Percentiles rank a stretch among this genome's conserved stretches.
Evolutionary conservation across 2,113 vertebrate species (phyloP).

Genomic region (Hemiscyllium ocellatum): DNA sequence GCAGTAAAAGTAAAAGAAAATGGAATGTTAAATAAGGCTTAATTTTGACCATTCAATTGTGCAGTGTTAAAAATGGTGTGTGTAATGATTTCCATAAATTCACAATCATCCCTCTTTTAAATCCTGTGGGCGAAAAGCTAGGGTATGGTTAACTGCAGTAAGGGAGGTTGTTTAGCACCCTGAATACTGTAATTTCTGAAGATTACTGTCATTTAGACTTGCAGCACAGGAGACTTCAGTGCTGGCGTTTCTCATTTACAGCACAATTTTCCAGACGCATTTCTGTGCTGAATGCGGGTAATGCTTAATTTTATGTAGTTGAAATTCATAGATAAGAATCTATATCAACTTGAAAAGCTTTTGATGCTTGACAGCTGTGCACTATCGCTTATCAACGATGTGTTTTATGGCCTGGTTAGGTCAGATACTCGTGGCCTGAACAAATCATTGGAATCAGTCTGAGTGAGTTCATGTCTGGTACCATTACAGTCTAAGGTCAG

Average conservation of each 20-base stretch:
- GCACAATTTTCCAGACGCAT: neutral
- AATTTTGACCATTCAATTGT: no score
- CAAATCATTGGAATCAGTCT: neutral
- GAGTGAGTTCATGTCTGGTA: constrained; percentile 7
- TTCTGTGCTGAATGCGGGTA: neutral
- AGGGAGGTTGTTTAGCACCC: neutral
- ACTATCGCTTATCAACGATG: neutral
- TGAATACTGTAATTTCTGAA: neutral
- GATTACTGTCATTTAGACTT: neutral
- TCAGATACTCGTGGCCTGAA: neutral
- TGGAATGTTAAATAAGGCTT: neutral
- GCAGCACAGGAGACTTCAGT: neutral
- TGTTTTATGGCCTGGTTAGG: neutral
- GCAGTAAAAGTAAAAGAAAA: neutral
- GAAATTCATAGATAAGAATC: neutral
- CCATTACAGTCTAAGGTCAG: neutral
- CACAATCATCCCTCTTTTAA: neutral
- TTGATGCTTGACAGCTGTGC: neutral
- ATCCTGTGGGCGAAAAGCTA: neutral
- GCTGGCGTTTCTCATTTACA: neutral
- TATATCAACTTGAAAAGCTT: neutral
- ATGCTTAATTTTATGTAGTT: neutral
- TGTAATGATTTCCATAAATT: neutral
- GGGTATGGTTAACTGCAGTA: no score
- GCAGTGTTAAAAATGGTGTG: no score